These are phyloP conservation scores for Cassiopea andromeda DNA, from an alignment of 30 jellyfish, hydroid and myxozoan genomes.

Conservation along the genomic window DNA sequence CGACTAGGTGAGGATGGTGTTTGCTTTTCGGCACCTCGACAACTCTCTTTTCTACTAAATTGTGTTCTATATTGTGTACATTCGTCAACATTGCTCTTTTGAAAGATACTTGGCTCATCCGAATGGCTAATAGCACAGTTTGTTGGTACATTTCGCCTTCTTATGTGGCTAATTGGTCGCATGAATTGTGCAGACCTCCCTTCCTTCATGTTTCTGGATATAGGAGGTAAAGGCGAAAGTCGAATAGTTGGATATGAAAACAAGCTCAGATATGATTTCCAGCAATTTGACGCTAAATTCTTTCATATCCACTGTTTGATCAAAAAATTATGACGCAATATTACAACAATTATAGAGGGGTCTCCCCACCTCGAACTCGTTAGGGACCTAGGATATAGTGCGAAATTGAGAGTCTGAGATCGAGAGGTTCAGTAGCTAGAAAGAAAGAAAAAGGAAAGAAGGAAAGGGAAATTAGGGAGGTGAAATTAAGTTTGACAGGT, in stretches of 20 bases:
- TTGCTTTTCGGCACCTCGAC: neutral
- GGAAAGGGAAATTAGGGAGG: too few species aligned
- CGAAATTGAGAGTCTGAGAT: too few species aligned
- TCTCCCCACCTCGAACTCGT: too few species aligned
- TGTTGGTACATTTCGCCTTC: constrained; percentile 35
- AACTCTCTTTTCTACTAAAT: constrained; percentile 3
- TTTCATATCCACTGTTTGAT: neutral
- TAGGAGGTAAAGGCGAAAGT: neutral
- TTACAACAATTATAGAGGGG: neutral
- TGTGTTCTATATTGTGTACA: constrained; percentile 59
- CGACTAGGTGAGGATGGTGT: constrained; percentile 64
- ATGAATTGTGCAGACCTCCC: constrained; percentile 50
- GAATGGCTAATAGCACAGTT: constrained; percentile 59
- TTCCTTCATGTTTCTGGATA: constrained; percentile 4
- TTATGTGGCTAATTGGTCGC: constrained; percentile 61
- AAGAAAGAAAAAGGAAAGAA: too few species aligned
- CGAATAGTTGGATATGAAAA: too few species aligned
- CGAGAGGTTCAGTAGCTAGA: too few species aligned
- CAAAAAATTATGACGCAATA: neutral
- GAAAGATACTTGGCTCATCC: constrained; percentile 46
- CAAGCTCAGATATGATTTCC: neutral
- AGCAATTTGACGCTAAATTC: neutral
- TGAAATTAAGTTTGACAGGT: too few species aligned
- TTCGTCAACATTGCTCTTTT: constrained; percentile 22
- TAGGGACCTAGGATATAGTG: too few species aligned